Conservation (phyloP, 2,888 invertebrate species). For the Panzeria rudis region DNA sequence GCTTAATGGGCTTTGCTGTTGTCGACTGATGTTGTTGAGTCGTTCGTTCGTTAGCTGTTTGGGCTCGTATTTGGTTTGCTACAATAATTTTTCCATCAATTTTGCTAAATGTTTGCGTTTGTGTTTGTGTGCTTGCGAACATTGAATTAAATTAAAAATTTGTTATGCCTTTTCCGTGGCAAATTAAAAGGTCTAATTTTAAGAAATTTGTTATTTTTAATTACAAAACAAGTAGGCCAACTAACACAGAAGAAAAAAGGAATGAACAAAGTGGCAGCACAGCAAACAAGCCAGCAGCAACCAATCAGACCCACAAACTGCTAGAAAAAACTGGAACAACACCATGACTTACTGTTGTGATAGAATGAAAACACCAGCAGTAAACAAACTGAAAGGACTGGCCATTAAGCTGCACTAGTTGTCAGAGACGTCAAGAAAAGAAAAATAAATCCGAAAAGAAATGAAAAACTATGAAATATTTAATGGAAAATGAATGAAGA, state of each 20-base stretch:
- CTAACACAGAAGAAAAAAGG: not conserved
- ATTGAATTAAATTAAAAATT: conserved; percentile 70
- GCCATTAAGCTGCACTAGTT: conserved; percentile 41
- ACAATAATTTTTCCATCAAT: conserved; percentile 11
- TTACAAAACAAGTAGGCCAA: conserved; percentile 71
- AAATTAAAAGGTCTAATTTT: conserved; percentile 71
- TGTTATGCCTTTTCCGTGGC: conserved; percentile 69
- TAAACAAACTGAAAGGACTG: conserved; percentile 7
- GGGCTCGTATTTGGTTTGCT: conserved; percentile 1
- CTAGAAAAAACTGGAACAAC: not conserved
- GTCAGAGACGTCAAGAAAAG: conserved; percentile 22
- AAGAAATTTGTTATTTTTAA: conserved; percentile 71
- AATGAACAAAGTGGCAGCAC: not conserved
- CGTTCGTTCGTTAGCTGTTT: conserved; percentile 21
- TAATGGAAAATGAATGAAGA: conserved; percentile 34
- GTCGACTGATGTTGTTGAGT: conserved; percentile 9
- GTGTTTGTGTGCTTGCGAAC: conserved; percentile 21
- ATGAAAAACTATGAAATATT: conserved; percentile 43
- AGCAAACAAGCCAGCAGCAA: conserved; percentile 18
- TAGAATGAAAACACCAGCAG: not conserved
- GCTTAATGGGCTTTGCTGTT: conserved; percentile 43
- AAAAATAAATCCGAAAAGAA: not conserved
- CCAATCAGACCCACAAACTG: not conserved
- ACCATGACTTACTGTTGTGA: conserved; percentile 8
- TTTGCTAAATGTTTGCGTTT: conserved; percentile 21